These are phyloP conservation scores for Trachurus trachurus DNA, from an alignment of 2,797 vertebrate genomes.

Conservation along the genomic window DNA sequence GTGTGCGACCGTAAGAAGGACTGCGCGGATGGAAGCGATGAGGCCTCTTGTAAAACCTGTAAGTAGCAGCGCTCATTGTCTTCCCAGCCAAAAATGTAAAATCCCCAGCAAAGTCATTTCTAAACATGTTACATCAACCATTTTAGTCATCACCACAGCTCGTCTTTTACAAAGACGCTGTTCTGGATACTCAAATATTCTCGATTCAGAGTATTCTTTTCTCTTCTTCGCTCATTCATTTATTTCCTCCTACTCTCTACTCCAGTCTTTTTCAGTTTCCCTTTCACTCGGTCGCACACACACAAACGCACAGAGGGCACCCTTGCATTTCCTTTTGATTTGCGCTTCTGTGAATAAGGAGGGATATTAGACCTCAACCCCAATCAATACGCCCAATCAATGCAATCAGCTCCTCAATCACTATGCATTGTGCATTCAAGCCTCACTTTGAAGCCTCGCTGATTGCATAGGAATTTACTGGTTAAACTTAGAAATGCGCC, in stretches of 20 bases:
- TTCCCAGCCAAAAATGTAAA: background rate
- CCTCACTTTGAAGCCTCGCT: slow-evolving; percentile 65
- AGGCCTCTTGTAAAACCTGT: slow-evolving; percentile 80
- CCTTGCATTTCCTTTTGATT: slow-evolving; percentile 69
- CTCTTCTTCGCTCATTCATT: background rate
- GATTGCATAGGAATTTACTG: slow-evolving; percentile 70
- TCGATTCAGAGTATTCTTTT: slow-evolving; percentile 29
- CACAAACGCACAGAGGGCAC: slow-evolving; percentile 33
- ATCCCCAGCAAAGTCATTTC: background rate
- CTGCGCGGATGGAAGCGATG: slow-evolving; percentile 86
- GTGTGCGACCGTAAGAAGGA: slow-evolving; percentile 81
- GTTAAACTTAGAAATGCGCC: slow-evolving; percentile 53
- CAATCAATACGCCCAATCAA: slow-evolving; percentile 79
- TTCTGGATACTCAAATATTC: slow-evolving; percentile 3
- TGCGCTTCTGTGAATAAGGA: slow-evolving; percentile 76
- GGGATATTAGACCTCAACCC: slow-evolving; percentile 75
- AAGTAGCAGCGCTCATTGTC: slow-evolving; percentile 44
- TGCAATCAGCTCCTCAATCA: slow-evolving; percentile 77
- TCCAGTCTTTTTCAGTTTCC: slow-evolving; percentile 57
- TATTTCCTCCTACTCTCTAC: slow-evolving; percentile 18
- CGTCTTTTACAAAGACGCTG: slow-evolving; percentile 26
- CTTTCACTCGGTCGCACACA: slow-evolving; percentile 17
- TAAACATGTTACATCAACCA: slow-evolving; percentile 42
- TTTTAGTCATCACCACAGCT: slow-evolving; percentile 41
- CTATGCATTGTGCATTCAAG: slow-evolving; percentile 70